phyloP scores from a whole-genome alignment of 53 echinoderm and acorn worm species.

The Antedon mediterranea region DNA sequence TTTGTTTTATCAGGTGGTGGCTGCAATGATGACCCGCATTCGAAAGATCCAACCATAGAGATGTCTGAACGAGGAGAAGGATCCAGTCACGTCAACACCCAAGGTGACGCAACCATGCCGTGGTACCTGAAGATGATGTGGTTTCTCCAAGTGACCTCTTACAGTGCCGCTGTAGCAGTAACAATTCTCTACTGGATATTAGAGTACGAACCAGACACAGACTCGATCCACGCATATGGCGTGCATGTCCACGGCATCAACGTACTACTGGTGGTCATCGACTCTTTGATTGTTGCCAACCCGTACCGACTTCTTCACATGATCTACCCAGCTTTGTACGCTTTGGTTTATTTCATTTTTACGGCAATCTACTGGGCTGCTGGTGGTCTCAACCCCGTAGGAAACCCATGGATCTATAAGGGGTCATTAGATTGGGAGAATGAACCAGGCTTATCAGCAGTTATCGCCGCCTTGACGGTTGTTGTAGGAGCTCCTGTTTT shows the following conservation, averaged over 20 bases:
- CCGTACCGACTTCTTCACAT: constrained; percentile 61
- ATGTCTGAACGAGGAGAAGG: not conserved
- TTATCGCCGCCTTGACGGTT: constrained; percentile 23
- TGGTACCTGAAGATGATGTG: constrained; percentile 58
- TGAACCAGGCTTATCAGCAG: constrained; percentile 6
- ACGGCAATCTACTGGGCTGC: constrained; percentile 44
- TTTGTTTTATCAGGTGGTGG: no score
- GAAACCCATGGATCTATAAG: constrained; percentile 43
- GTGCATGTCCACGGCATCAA: constrained; percentile 69
- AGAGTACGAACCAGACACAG: constrained; percentile 34
- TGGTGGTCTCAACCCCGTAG: constrained; percentile 46
- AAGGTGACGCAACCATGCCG: not conserved
- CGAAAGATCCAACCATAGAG: not conserved
- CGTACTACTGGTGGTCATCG: constrained; percentile 33
- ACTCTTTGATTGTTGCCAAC: constrained; percentile 39
- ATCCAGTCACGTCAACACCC: not conserved
- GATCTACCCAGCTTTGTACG: constrained; percentile 26
- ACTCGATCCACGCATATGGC: constrained; percentile 21
- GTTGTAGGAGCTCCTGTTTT: constrained; percentile 43
- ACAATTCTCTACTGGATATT: constrained; percentile 45
- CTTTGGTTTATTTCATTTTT: constrained; percentile 52
- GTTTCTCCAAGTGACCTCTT: constrained; percentile 39
- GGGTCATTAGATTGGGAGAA: constrained; percentile 50
- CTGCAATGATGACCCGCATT: no score
- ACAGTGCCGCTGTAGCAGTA: constrained; percentile 29